Conservation (phyloP, 2,888 invertebrate species). For the Drosophila sordidapex region DNA sequence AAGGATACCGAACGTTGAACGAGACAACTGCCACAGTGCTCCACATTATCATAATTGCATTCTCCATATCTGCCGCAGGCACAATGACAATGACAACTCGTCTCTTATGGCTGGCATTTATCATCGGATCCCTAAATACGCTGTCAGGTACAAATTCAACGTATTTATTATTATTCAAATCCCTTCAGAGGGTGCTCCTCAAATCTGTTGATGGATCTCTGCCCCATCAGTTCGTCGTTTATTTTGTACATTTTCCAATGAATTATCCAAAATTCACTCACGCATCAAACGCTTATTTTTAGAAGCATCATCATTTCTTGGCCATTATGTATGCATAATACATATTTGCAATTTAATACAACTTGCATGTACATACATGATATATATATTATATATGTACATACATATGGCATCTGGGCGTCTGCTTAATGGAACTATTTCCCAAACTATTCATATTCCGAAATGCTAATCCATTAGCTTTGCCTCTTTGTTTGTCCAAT, state of each 20-base stretch:
- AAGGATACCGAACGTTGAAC: slow-evolving; percentile 32
- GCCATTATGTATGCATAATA: slow-evolving; percentile 13
- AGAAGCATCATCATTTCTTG: slow-evolving; percentile 16
- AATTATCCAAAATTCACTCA: slow-evolving; percentile 29
- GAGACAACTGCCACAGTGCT: slow-evolving; percentile 1
- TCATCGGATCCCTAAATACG: slow-evolving; percentile 55
- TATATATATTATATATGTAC: background rate
- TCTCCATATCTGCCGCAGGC: slow-evolving; percentile 21
- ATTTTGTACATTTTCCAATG: slow-evolving; percentile 6
- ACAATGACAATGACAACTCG: slow-evolving; percentile 59
- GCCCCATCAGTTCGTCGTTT: slow-evolving; percentile 14
- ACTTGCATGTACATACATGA: background rate
- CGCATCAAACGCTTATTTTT: slow-evolving; percentile 29
- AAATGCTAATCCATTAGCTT: slow-evolving; percentile 33
- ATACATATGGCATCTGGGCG: slow-evolving; percentile 24
- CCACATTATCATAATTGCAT: slow-evolving; percentile 26
- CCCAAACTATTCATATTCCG: background rate
- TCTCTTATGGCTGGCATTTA: slow-evolving; percentile 57
- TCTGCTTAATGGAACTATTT: background rate
- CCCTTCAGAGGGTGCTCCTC: background rate
- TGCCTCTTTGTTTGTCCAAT: slow-evolving; percentile 7
- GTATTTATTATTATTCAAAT: slow-evolving; percentile 1
- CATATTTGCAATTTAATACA: slow-evolving; percentile 28
- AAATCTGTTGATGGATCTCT: slow-evolving; percentile 24
- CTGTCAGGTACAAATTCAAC: slow-evolving; percentile 54